Base-by-base conservation (phyloP, 1,140 invertebrate genomes). In the Zaprionus ghesquierei region DNA sequence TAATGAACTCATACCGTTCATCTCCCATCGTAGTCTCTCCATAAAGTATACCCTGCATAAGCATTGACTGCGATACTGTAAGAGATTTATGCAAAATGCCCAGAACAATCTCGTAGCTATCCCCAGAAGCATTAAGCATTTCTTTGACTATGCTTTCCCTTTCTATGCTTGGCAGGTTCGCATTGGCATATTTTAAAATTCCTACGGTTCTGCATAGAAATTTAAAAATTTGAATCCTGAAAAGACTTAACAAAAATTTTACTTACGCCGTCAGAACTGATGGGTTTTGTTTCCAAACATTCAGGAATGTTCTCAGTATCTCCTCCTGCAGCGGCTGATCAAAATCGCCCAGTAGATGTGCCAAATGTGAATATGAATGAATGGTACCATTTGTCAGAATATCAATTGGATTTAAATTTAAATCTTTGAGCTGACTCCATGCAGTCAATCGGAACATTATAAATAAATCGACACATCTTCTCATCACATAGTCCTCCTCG, bases 21-120 rank as follows among this genome's bases (percentile, higher is more conserved):
- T 77, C 66, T 6, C 84, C 84, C 3, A 76, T 77, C 2, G 62
- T 66, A 13, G 29, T 38, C 6, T 79, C 72, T 8, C 76, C 69
- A 15, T 35, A 5, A 5, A 82, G 23, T 13, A 87, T 18, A 2
- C 51, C 54, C 2, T 44, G 10, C 2, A 66, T 59, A 15, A 72
- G 12, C 23, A 59, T 18, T 9, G 12, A 9, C 6, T 31, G 29
- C 9, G 18, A 15, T n/a, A 31, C 18, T 0, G 5, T 25, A 3
- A 15, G 5, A 2, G 44, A n/a, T 6, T 6, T 22, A 12, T 8
- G 10, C 3, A 62, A 23, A 35, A 62, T 62, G 18, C 3, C 5
- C 5, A 46, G 41, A 20, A 12, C 20, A 15, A 62, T 29, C 10
- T 35, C 29, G 23, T 0, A 74, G 23, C 4, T 13, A 5, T 25